A percentile compares a stretch with the other conserved stretches of the same genome.
These are phyloP conservation scores for Tenthredo livida DNA, from an alignment of 2,888 invertebrate genomes.

Conservation along the genomic window DNA sequence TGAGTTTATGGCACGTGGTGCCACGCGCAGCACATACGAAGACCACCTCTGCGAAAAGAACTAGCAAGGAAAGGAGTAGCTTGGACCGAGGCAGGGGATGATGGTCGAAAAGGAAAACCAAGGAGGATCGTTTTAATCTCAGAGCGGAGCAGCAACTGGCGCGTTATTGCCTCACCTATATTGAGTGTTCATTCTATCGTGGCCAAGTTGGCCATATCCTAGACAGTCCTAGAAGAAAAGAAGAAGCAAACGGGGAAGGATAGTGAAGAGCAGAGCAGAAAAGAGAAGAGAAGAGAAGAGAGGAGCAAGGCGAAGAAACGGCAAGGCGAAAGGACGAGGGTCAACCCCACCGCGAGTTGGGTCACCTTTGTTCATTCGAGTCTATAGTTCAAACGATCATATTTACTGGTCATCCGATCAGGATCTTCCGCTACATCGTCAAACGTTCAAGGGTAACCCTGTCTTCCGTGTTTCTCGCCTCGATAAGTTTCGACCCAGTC, in stretches of 20 bases:
- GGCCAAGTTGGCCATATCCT: constrained; percentile 27
- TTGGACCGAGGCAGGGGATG: neutral
- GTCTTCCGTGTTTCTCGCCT: neutral
- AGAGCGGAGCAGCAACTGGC: constrained; percentile 53
- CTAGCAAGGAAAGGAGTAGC: constrained; percentile 13
- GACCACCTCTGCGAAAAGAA: constrained; percentile 49
- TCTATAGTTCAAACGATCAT: constrained; percentile 49
- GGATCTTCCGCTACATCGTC: constrained; percentile 38
- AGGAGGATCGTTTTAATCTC: constrained; percentile 54
- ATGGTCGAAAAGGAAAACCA: constrained; percentile 34
- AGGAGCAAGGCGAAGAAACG: neutral
- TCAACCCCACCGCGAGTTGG: constrained; percentile 10
- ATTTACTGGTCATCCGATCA: constrained; percentile 47
- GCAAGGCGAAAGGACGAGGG: neutral
- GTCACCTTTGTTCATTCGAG: constrained; percentile 49
- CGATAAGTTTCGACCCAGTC: neutral
- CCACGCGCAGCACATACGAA: constrained; percentile 48
- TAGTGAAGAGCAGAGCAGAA: neutral
- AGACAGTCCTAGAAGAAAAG: constrained; percentile 40
- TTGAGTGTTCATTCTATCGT: constrained; percentile 54
- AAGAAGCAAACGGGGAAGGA: neutral
- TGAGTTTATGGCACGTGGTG: constrained; percentile 53
- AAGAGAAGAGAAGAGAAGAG: neutral
- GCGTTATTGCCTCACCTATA: constrained; percentile 55
- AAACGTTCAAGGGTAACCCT: constrained; percentile 30